Percentiles rank a stretch among this genome's conserved stretches.
phyloP scores from a whole-genome alignment of 2,797 vertebrate species.

The Dryobates pubescens region DNA sequence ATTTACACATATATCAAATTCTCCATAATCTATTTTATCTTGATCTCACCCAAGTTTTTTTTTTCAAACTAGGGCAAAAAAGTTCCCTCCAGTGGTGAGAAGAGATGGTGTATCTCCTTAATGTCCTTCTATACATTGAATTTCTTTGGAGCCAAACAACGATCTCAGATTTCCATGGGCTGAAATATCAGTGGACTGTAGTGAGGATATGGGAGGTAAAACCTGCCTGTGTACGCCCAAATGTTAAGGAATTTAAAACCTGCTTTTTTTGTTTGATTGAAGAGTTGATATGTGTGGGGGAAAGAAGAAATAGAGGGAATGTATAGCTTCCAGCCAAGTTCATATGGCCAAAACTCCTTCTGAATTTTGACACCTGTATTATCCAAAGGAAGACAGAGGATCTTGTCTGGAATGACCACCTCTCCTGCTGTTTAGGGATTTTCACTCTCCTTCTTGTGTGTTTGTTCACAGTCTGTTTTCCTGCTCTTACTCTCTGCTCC shows the following conservation, averaged over 20 bases:
- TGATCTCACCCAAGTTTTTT: constrained; percentile 47
- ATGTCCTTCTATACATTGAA: not conserved
- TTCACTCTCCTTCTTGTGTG: not conserved
- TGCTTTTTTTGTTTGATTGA: not conserved
- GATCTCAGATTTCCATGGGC: constrained; percentile 7
- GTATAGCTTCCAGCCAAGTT: not conserved
- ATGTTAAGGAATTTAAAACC: not conserved
- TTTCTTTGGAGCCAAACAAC: not conserved
- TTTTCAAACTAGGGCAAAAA: constrained; percentile 47
- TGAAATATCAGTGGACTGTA: not conserved
- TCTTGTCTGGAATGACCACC: not conserved
- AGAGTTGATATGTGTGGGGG: not conserved
- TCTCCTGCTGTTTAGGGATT: not conserved
- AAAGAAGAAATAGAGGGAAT: not conserved
- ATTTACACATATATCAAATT: constrained; percentile 32
- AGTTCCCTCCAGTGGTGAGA: not conserved
- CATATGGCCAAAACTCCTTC: not conserved
- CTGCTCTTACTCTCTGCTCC: not conserved
- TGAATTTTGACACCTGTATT: not conserved
- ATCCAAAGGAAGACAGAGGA: not conserved
- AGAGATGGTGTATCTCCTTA: not conserved
- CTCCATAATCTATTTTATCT: constrained; percentile 49
- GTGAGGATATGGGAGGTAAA: not conserved
- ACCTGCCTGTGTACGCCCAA: not conserved
- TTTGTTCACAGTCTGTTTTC: not conserved